Percentiles rank a stretch among this genome's conserved stretches.
phyloP scores from a whole-genome alignment of 1,140 invertebrate genomes.

The Coenobita brevimanus region DNA sequence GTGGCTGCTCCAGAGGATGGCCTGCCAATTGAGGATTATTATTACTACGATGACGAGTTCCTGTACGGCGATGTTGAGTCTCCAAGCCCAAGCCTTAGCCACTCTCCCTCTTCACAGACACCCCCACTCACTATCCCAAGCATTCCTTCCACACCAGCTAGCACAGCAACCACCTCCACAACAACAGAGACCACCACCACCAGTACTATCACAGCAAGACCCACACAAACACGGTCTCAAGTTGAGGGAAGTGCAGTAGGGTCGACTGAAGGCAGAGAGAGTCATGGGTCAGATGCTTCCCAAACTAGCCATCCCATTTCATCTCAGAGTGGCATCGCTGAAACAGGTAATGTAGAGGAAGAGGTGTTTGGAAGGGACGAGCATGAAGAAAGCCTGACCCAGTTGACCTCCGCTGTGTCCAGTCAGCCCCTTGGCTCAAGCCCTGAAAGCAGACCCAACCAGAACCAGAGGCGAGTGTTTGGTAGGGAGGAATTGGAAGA shows the following conservation, averaged over 20 bases:
- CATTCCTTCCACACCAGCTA: constrained; percentile 28
- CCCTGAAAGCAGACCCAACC: neutral
- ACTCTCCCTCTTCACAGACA: constrained; percentile 24
- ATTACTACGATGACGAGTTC: constrained; percentile 54
- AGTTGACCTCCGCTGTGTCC: neutral
- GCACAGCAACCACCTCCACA: constrained; percentile 17
- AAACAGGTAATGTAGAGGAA: neutral
- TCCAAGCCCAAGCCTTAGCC: neutral
- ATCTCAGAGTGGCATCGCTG: neutral
- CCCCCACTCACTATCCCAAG: constrained; percentile 57
- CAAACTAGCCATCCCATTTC: neutral
- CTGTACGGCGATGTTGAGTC: constrained; percentile 30
- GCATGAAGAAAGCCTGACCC: neutral
- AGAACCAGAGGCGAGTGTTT: constrained; percentile 28
- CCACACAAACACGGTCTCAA: constrained; percentile 22
- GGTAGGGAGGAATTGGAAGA: constrained; percentile 37
- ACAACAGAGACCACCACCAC: constrained; percentile 32
- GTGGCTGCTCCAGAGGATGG: constrained; percentile 37
- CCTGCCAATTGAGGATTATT: constrained; percentile 51
- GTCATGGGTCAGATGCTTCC: neutral
- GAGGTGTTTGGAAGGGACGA: neutral
- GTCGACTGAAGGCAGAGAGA: neutral
- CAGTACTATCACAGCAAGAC: constrained; percentile 41
- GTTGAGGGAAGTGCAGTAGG: neutral
- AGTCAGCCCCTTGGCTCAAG: neutral